Evolutionary conservation across 2,888 invertebrate genomes (phyloP).

Genomic region (Drosophila neotestacea): DNA sequence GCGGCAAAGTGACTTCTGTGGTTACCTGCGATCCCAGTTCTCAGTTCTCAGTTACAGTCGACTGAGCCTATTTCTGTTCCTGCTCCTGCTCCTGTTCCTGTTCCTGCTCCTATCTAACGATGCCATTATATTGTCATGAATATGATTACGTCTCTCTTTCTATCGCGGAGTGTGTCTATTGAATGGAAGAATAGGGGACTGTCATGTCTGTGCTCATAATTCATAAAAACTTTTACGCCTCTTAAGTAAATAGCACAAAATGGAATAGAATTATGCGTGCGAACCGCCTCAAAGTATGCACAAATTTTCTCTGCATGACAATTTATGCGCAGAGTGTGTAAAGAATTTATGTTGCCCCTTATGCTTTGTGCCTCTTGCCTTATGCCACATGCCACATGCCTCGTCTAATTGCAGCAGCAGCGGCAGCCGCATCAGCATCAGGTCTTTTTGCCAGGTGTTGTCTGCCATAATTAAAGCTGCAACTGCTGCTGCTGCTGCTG

Average conservation of each 20-base stretch:
- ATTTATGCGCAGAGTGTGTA: constrained; percentile 53
- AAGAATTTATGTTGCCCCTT: constrained; percentile 36
- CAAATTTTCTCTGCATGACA: constrained; percentile 37
- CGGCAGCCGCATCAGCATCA: constrained; percentile 9
- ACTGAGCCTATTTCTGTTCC: background rate
- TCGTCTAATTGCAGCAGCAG: constrained; percentile 49
- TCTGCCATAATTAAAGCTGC: constrained; percentile 59
- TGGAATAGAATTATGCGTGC: constrained; percentile 58
- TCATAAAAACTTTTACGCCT: constrained; percentile 49
- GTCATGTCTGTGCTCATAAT: constrained; percentile 41
- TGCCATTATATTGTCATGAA: constrained; percentile 77
- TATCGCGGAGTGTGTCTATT: constrained; percentile 16
- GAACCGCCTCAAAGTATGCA: constrained; percentile 46
- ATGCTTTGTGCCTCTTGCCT: background rate
- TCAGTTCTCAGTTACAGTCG: constrained; percentile 1
- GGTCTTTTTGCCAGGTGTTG: constrained; percentile 42
- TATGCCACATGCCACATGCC: constrained; percentile 13
- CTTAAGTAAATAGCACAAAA: constrained; percentile 46
- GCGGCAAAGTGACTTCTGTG: constrained; percentile 50
- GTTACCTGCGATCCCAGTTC: constrained; percentile 34
- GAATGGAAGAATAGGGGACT: background rate
- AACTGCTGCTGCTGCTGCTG: constrained; percentile 8
- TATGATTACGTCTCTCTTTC: constrained; percentile 57
- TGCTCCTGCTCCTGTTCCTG: background rate
- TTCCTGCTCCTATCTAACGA: constrained; percentile 42